Evolutionary conservation across 2,888 invertebrate genomes (phyloP).

Genomic region (Polylopha cassiicola): DNA sequence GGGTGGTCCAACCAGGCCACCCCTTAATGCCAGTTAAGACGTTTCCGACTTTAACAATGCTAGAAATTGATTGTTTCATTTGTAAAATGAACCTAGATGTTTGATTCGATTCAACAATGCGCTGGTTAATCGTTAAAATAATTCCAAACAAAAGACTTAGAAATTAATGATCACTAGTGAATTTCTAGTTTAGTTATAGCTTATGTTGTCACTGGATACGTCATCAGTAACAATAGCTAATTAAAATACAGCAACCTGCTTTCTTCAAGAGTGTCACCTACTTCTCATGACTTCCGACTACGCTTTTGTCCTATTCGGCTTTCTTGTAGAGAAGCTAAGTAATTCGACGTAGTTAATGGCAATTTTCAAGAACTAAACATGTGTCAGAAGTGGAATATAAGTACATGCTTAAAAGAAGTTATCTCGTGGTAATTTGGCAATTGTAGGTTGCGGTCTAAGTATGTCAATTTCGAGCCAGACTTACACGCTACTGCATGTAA

Average conservation of each 20-base stretch:
- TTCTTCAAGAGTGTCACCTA: slow-evolving; percentile 54
- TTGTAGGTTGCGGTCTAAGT: no score
- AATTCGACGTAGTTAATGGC: slow-evolving; percentile 9
- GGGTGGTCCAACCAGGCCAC: slow-evolving; percentile 5
- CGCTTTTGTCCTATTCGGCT: slow-evolving; percentile 53
- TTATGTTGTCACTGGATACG: slow-evolving; percentile 21
- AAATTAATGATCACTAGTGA: slow-evolving; percentile 8
- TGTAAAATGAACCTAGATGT: no score
- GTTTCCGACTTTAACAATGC: no score
- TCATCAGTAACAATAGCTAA: slow-evolving; percentile 51
- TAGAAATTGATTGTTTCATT: no score
- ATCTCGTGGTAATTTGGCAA: slow-evolving; percentile 26
- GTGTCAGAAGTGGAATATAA: no score
- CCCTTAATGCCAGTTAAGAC: background rate
- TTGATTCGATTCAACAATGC: no score
- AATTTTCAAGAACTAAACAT: no score
- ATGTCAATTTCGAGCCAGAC: no score
- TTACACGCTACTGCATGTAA: no score
- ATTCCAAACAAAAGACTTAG: background rate
- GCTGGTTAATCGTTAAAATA: no score
- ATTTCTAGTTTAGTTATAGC: slow-evolving; percentile 10
- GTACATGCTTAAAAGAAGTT: no score
- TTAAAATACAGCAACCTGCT: slow-evolving; percentile 54
- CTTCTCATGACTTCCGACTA: slow-evolving; percentile 66
- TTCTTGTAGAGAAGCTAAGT: slow-evolving; percentile 41